Evolutionary conservation across 1,140 invertebrate genomes (phyloP), one percentile per base, ranked within the genome.

Genomic region (Anagrus nilaparvatae): DNA sequence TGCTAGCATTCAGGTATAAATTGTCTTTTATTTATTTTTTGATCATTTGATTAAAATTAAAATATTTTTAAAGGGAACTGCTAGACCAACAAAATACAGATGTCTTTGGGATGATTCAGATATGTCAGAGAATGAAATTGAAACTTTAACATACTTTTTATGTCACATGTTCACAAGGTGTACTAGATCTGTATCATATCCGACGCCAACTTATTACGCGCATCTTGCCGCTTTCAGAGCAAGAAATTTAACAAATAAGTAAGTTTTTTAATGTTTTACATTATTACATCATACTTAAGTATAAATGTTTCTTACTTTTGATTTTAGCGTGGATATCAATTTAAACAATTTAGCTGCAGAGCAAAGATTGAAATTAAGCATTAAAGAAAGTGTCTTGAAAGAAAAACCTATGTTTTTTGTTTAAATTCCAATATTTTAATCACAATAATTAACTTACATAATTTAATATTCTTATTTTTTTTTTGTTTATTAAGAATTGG

Each of bases 201-300:
- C 91, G 2, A 84, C 92, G 1, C 90, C 91, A 2, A 92, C 88
- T 0, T 95, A 95, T 64, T 93, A 95, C 65, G 89, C 91, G 18
- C 90, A 96, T 71, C 74, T 93, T 40, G 89, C 83, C n/a, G 89
- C 88, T 10, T 81, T 81, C 41, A 71, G 91, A 32, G 87, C 80
- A 1, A 65, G 76, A 24, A 70, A 73, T 25, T 76, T 80, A 44
- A 73, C 76, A 0, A 60, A 70, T 34, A 66, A 69, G 72, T 75
- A 60, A 62, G 65, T 42, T 30, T 23, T n/a, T n/a, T n/a, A n/a
- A n/a, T n/a, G n/a, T n/a, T n/a, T n/a, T n/a, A n/a, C n/a, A n/a
- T n/a, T n/a, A n/a, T n/a, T n/a, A n/a, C n/a, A n/a, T n/a, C n/a
- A n/a, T n/a, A n/a, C n/a, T n/a, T n/a, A n/a, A n/a, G n/a, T n/a